Conservation (phyloP, 2,888 invertebrate species). For the Leucoma salicis region DNA sequence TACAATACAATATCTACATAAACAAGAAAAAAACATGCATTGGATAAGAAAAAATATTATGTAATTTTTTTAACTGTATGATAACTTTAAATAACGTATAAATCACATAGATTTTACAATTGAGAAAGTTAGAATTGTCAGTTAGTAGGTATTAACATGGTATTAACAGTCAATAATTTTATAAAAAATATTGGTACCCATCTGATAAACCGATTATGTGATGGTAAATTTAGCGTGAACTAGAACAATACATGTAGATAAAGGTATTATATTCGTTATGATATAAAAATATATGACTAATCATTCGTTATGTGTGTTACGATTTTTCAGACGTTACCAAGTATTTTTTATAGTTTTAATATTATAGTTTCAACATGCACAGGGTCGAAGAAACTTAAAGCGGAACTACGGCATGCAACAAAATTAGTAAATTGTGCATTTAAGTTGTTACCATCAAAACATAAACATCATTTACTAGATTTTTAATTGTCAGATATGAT, state of each 20-base stretch:
- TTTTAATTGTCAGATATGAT: background rate
- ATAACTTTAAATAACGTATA: background rate
- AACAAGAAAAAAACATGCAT: constrained; percentile 41
- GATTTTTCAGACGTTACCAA: background rate
- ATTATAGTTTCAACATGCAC: constrained; percentile 31
- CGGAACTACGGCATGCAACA: constrained; percentile 33
- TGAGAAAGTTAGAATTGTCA: no score
- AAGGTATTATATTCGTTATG: no score
- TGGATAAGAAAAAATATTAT: constrained; percentile 22
- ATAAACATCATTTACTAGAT: constrained; percentile 3
- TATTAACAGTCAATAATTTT: no score
- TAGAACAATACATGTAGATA: no score
- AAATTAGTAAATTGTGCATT: constrained; percentile 31
- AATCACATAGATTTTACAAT: no score
- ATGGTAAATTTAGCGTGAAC: no score
- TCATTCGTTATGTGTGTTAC: no score
- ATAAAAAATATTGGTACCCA: no score
- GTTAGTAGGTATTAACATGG: no score
- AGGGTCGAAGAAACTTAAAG: constrained; percentile 32
- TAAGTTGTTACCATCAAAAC: constrained; percentile 6
- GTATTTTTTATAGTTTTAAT: background rate
- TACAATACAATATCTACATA: constrained; percentile 38
- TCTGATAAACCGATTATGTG: no score
- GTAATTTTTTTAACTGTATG: background rate
- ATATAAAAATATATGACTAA: no score